These are phyloP conservation scores for Esox lucius DNA, from an alignment of 2,797 vertebrate species.

Conservation along the genomic window DNA sequence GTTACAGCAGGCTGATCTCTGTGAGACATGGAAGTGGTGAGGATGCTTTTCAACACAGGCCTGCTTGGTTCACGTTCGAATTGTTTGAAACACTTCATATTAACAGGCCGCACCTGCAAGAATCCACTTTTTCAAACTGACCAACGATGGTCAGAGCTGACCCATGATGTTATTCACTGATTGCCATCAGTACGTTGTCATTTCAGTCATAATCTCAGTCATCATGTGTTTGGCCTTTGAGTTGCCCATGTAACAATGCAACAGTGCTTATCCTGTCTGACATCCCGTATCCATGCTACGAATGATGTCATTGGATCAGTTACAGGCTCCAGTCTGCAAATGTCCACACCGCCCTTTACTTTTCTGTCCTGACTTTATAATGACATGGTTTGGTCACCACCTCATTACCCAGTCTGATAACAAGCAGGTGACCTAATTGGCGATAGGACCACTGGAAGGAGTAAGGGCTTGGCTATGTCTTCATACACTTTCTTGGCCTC, in stretches of 20 bases:
- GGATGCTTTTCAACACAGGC: not conserved
- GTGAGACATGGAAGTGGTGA: constrained; percentile 38
- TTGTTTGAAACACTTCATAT: too few species aligned
- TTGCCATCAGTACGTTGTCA: too few species aligned
- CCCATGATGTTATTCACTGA: too few species aligned
- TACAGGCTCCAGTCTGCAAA: not conserved
- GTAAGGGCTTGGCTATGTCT: not conserved
- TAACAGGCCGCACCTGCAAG: too few species aligned
- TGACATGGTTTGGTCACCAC: not conserved
- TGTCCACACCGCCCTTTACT: not conserved
- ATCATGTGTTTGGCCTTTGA: not conserved
- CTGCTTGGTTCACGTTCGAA: too few species aligned
- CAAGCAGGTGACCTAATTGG: not conserved
- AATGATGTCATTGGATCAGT: constrained; percentile 22
- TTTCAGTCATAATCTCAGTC: not conserved
- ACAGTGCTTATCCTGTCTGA: too few species aligned
- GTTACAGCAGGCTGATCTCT: constrained; percentile 17
- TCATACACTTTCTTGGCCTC: not conserved
- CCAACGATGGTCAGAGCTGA: too few species aligned
- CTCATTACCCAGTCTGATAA: not conserved
- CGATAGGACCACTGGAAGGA: not conserved
- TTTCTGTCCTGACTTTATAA: not conserved
- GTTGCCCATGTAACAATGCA: not conserved
- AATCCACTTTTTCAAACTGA: too few species aligned
- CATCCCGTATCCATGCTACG: constrained; percentile 14